Conservation (phyloP, 2,797 vertebrate genomes). For the Falco naumanni region DNA sequence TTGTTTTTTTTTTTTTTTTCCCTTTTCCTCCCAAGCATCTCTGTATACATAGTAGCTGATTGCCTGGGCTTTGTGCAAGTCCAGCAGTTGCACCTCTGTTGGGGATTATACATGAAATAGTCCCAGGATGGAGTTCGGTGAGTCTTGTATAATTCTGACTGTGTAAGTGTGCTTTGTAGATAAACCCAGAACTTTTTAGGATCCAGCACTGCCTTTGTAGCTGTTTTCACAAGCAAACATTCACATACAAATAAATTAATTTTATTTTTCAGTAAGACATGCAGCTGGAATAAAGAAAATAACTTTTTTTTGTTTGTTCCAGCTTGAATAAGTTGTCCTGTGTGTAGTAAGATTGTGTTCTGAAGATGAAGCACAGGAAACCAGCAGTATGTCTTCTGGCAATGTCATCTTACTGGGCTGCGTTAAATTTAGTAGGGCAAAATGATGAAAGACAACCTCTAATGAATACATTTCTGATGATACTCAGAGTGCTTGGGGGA, state of each 20-base stretch:
- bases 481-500: background rate
- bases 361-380: background rate
- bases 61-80: background rate
- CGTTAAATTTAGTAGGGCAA: background rate
- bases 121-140: background rate
- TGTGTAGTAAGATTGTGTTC: background rate
- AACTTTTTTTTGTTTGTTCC: background rate
- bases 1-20: background rate
- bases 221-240: background rate
- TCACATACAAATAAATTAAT: background rate
- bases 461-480: background rate
- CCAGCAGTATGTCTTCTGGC: background rate
- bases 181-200: background rate
- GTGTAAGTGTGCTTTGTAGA: background rate
- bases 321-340: background rate
- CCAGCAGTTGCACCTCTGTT: background rate
- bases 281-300: background rate
- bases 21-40: background rate
- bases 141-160: background rate
- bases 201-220: background rate
- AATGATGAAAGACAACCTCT: background rate
- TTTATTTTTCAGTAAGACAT: background rate
- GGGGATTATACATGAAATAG: background rate
- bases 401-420: background rate
- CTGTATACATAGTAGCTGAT: background rate